Base-by-base conservation (phyloP, 2,888 invertebrate genomes). In the Tillus elongatus region DNA sequence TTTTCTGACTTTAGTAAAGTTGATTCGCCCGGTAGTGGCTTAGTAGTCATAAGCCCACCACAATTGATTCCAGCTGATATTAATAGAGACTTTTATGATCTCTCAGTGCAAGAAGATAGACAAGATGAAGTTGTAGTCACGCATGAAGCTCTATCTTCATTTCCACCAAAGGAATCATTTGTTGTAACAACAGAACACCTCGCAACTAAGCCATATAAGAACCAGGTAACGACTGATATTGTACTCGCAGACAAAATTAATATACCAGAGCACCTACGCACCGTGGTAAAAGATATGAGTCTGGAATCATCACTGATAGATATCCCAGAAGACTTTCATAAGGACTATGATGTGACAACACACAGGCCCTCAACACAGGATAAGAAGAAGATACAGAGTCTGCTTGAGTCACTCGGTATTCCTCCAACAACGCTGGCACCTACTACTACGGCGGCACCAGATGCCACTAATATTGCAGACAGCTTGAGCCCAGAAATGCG, bases 401-500 rank as follows among this genome's bases (percentile, higher is more conserved):
- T 29, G 6, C 11, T 29, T 4, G 35, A 30, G 10, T 13, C 31
- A 2, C 15, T 24, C 9, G 24, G 24, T 19, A 19, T 19, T 8
- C 24, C 24, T 19, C n/a, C n/a, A n/a, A 19, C 24, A 6, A 19
- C 24, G 6, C 6, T 8, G n/a, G 6, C 6, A 6, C 6, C 24
- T 19, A 19, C 24, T 19, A n/a, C n/a, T n/a, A 8, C 24, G n/a
- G n/a, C 24, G 24, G 24, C 54, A 3, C 63, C 64, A 3, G 57
- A 64, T 40, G 54, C 61, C n/a, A 51, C 56, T 15, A 46, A 54
- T 28, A 57, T 65, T 2, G 66, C 61, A 3, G 60, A 63, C 29
- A 61, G 54, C 39, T 49, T 67, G 38, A 57, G 54, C 11, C 63
- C 66, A 4, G 66, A 66, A 26, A 67, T 67, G 66, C 55, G 64